A percentile compares a stretch with the other conserved stretches of the same genome.
These are phyloP conservation scores for Thunnus thynnus DNA, from an alignment of 2,113 vertebrate species.

Conservation along the genomic window DNA sequence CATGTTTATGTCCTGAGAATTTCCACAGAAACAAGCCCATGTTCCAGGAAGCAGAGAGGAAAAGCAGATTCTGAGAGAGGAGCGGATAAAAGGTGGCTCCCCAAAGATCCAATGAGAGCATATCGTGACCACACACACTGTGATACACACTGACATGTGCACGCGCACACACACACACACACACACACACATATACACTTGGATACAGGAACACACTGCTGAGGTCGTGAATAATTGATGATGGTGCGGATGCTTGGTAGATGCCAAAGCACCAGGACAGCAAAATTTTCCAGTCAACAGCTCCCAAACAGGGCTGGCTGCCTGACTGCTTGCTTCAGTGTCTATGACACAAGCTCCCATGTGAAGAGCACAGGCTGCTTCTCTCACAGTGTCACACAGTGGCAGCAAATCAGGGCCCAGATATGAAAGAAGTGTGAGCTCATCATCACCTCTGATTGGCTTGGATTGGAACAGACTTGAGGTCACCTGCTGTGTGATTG, in stretches of 20 bases:
- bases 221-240: slow-evolving; percentile 90
- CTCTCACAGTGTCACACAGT: slow-evolving; percentile 72
- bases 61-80: slow-evolving; percentile 35
- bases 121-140: slow-evolving; percentile 55
- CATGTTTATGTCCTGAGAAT: slow-evolving; percentile 17
- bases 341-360: slow-evolving; percentile 82
- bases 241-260: slow-evolving; percentile 79
- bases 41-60: slow-evolving; percentile 37
- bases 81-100: slow-evolving; percentile 31
- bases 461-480: slow-evolving; percentile 47
- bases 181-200: slow-evolving; percentile 1
- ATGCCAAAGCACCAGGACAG: slow-evolving; percentile 87
- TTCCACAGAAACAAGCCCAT: slow-evolving; percentile 45
- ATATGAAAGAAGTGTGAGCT: slow-evolving; percentile 65
- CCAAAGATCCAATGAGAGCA: slow-evolving; percentile 58
- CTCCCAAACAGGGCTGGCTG: slow-evolving; percentile 91
- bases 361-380: slow-evolving; percentile 82
- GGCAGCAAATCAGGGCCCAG: slow-evolving; percentile 85
- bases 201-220: slow-evolving; percentile 55
- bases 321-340: slow-evolving; percentile 68
- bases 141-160: slow-evolving; percentile 18
- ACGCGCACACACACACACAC: not conserved
- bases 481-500: slow-evolving; percentile 81
- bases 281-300: slow-evolving; percentile 86
- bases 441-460: slow-evolving; percentile 85